Base-by-base conservation (phyloP, 2,888 invertebrate genomes). In the Eubasilissa splendida region DNA sequence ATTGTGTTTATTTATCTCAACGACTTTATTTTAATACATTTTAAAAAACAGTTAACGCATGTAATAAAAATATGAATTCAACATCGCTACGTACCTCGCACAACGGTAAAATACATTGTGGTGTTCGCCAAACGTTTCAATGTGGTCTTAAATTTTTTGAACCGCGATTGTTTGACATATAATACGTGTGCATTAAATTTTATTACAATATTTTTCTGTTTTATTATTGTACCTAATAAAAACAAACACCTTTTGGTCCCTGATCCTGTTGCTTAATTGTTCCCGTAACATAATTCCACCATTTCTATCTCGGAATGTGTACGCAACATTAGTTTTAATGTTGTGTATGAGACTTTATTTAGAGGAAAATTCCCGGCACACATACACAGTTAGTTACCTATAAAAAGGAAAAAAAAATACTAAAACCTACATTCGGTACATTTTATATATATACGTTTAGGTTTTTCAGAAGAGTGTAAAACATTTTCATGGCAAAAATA, bases 191-290 rank as follows among this genome's bases (percentile, higher is more conserved):
- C 68, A 56, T 77, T 68, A 77, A 77, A 77, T 77, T 66, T 77
- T 77, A 77, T 68, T 58, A 65, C 77, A 66, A 53, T 76, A 79
- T 66, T 79, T 74, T 54, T 79, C 63, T 58, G n/a, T 71, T 73
- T 73, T 73, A 73, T 73, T 54, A 31, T 22, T 33, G 66, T 52
- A 9, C 75, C 22, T 68, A 79, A 75, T 75, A 79, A 79, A 79
- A 79, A 63, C 66, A 71, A 71, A 79, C 75, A 79, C 79, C 79
- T 66, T 33, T 60, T 66, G 10, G 58, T 68, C 77, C 53, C 50
- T 50, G 66, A 56, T 68, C 68, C 60, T n/a, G 58, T 68, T 42
- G 77, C 68, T 66, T 77, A 68, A 77, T 77, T 77, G 77, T 58
- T 54, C 54, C 76, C 31, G 66, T 33, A 65, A 76, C 42, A 76